Evolutionary conservation across 2,113 vertebrate species (phyloP), one percentile per base, ranked within the genome.

Genomic region (Podiceps cristatus): DNA sequence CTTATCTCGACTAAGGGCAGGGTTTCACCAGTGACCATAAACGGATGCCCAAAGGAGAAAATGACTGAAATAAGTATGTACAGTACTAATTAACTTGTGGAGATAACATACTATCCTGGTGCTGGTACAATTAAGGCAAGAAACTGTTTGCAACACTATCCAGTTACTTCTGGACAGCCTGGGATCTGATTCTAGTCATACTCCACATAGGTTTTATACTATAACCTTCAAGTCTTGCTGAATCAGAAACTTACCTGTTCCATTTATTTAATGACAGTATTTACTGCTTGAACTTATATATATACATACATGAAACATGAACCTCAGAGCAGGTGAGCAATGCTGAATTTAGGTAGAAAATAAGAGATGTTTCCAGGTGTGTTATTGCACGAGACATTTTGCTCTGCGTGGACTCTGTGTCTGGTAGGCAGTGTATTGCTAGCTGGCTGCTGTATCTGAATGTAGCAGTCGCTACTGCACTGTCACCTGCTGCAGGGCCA

Each of bases 391-490:
- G 19, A 72, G 13, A 16, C 29, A 19, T 27, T 6, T 62, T 1
- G 1, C 28, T 37, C 6, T 82, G 22, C 8, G 18, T 7, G 49
- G 40, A 40, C 66, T 62, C 95, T 83, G 97, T 98, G 80, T 96
- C 97, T 86, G 95, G 96, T 71, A 98, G 98, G 98, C 98, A 98
- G 98, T 98, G 98, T 88, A 69, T 45, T 96, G 95, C 96, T 96
- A 97, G 96, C 62, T 97, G 98, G 94, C 98, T 98, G 98, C 96
- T 96, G 93, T 96, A 13, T 52, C 15, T 89, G 56, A 42, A 25
- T 6, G 56, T 42, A 91, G 98, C 97, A 98, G 98, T 96, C 90
- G 37, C 93, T 89, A 64, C 93, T 95, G 55, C 94, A 85, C 97
- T 98, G 97, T 95, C 98, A 97, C 89, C 79, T 88, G 97, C 97